Evolutionary conservation across 2,113 vertebrate genomes (phyloP), one percentile per base, ranked within the genome.

Genomic region (Oryzias woworae): DNA sequence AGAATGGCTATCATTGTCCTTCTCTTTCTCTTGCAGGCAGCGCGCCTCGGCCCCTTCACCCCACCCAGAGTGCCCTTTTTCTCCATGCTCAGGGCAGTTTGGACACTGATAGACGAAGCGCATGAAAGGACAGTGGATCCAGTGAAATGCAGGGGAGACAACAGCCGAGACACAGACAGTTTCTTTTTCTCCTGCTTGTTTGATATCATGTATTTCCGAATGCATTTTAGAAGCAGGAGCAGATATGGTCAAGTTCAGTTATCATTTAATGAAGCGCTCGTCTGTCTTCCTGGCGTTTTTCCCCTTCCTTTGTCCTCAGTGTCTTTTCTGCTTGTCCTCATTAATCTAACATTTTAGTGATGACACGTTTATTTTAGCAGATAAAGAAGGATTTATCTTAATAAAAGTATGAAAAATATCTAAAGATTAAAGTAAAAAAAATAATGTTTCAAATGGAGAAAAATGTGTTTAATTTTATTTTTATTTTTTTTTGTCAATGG

Each of bases 1-100:
- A 82, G 87, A 84, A 80, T 75, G 77, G 70, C 83, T 86, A 87
- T 90, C 88, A 84, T 81, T 79, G 83, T 83, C 82, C 68, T 58
- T 71, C 68, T 58, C 69, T 72, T 73, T 71, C 66, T 69, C 77
- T 75, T 31, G 69, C 77, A 82, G 76, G 72, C 70, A 71, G 78
- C 77, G 72, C 43, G 62, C 70, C 56, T 64, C 43, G 62, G 56
- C 62, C 50, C 54, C 65, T 71, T 67, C 58, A 62, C 74, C 53
- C 61, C 66, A 58, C 61, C 79, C 56, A 53, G 1, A 58, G 31
- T 28, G 20, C 63, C 59, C 74, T 57, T 66, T 73, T 71, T 69
- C 62, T 66, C 69, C 57, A 64, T 44, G 72, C 83, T 74, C 59
- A 52, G 74, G 69, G 70, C 75, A 81, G 82, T 81, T 80, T 84